A percentile compares a stretch with the other conserved stretches of the same genome.
phyloP scores from a whole-genome alignment of 2,888 invertebrate genomes.

The Platycnemis pennipes region DNA sequence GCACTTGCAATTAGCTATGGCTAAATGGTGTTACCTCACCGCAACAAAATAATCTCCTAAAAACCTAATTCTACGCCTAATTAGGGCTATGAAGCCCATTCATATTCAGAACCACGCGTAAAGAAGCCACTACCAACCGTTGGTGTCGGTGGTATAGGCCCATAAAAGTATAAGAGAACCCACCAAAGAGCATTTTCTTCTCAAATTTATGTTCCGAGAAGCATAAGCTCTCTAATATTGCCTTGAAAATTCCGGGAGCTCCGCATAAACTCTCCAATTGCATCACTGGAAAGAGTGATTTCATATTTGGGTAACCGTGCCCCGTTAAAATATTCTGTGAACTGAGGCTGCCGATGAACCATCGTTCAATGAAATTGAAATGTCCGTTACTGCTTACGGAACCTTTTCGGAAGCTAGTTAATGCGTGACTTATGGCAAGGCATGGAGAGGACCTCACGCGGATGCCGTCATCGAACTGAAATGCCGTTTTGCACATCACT shows the following conservation, averaged over 20 bases:
- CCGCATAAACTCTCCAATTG: neutral
- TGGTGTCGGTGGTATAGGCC: too few relatives aligned
- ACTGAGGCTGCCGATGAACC: neutral
- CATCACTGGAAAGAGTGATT: neutral
- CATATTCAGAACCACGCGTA: too few relatives aligned
- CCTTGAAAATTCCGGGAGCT: neutral
- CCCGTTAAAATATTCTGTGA: neutral
- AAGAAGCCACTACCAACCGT: too few relatives aligned
- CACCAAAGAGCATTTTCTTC: too few relatives aligned
- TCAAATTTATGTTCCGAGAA: neutral
- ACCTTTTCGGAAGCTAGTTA: neutral
- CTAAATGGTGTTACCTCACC: too few relatives aligned
- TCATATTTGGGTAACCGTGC: neutral
- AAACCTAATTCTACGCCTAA: too few relatives aligned
- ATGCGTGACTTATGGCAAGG: slow-evolving; percentile 18
- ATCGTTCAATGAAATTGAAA: neutral
- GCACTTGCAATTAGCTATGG: too few relatives aligned
- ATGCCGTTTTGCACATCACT: neutral
- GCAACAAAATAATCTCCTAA: too few relatives aligned
- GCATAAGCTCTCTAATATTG: neutral
- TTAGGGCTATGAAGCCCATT: too few relatives aligned
- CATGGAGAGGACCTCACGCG: neutral
- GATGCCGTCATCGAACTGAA: neutral
- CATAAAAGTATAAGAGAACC: too few relatives aligned
- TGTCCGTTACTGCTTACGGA: neutral